Percentiles rank a stretch among this genome's conserved stretches.
phyloP scores from a whole-genome alignment of 2,888 invertebrate species.

The Hyposoter didymator region DNA sequence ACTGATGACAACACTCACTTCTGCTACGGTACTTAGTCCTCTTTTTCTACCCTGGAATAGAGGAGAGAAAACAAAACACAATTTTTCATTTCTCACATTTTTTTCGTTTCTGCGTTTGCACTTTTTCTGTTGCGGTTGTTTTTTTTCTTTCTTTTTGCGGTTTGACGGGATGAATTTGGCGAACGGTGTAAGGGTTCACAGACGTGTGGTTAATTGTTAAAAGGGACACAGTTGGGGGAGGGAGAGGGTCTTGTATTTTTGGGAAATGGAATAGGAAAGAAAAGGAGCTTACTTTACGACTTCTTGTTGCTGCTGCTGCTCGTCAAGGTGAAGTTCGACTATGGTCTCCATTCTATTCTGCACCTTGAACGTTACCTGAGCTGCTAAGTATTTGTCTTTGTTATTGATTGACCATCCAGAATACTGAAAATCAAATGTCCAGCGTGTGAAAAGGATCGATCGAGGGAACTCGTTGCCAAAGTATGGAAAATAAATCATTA shows the following conservation, averaged over 20 bases:
- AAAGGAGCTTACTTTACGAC: slow-evolving; percentile 79
- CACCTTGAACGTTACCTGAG: slow-evolving; percentile 84
- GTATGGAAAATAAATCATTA: slow-evolving; percentile 74
- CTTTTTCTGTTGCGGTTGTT: slow-evolving; percentile 18
- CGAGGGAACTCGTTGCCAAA: not conserved
- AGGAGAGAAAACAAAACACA: slow-evolving; percentile 68
- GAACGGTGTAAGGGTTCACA: slow-evolving; percentile 57
- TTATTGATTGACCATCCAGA: slow-evolving; percentile 85
- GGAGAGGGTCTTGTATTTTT: not conserved
- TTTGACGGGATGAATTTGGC: slow-evolving; percentile 40
- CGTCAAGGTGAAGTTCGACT: slow-evolving; percentile 84
- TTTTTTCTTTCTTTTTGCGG: slow-evolving; percentile 26
- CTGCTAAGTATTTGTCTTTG: slow-evolving; percentile 85
- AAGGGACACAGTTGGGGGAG: not conserved
- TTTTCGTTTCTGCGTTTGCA: slow-evolving; percentile 41
- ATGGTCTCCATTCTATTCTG: slow-evolving; percentile 85
- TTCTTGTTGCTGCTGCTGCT: slow-evolving; percentile 76
- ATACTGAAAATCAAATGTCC: slow-evolving; percentile 78
- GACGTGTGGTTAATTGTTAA: slow-evolving; percentile 41
- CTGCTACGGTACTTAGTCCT: slow-evolving; percentile 79
- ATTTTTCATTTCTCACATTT: slow-evolving; percentile 40
- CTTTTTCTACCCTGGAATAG: slow-evolving; percentile 79
- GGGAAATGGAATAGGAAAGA: slow-evolving; percentile 35
- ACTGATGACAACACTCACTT: slow-evolving; percentile 76
- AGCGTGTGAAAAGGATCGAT: slow-evolving; percentile 5